Percentiles rank a stretch among this genome's conserved stretches.
Evolutionary conservation across 2,888 invertebrate genomes (phyloP).

Genomic region (Erebia ligea): DNA sequence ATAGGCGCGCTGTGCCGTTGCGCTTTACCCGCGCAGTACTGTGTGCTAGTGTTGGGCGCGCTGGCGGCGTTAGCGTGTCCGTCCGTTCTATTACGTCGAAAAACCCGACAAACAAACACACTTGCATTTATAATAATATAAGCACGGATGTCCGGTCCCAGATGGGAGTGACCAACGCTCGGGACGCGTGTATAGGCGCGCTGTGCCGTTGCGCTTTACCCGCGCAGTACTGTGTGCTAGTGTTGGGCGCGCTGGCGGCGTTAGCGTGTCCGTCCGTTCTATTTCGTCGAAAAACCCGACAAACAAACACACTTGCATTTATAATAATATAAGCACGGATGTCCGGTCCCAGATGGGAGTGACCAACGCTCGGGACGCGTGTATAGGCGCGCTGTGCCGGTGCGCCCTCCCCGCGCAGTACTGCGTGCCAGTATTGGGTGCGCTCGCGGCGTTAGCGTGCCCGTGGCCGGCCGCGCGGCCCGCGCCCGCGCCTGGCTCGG

Average conservation of each 20-base stretch:
- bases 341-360: constrained; percentile 62
- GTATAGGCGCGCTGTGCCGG: constrained; percentile 97
- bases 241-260: constrained; percentile 91
- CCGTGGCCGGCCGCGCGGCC: constrained; percentile 89
- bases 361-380: constrained; percentile 93
- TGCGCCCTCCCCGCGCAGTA: constrained; percentile 98
- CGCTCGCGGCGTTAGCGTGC: constrained; percentile 92
- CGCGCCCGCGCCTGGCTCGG: neutral
- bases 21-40: constrained; percentile 98
- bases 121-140: no score
- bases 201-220: constrained; percentile 98
- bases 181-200: constrained; percentile 97
- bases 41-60: constrained; percentile 92
- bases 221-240: constrained; percentile 96
- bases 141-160: constrained; percentile 44
- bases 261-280: constrained; percentile 87
- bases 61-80: constrained; percentile 94
- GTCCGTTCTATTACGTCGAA: no score
- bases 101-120: no score
- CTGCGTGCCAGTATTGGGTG: constrained; percentile 93
- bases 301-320: no score
- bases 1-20: constrained; percentile 97
- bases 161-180: constrained; percentile 83
- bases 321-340: no score
- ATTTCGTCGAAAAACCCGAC: no score